Evolutionary conservation across 2,113 vertebrate species (phyloP), one percentile per base, ranked within the genome.

Genomic region (Callionymus lyra): DNA sequence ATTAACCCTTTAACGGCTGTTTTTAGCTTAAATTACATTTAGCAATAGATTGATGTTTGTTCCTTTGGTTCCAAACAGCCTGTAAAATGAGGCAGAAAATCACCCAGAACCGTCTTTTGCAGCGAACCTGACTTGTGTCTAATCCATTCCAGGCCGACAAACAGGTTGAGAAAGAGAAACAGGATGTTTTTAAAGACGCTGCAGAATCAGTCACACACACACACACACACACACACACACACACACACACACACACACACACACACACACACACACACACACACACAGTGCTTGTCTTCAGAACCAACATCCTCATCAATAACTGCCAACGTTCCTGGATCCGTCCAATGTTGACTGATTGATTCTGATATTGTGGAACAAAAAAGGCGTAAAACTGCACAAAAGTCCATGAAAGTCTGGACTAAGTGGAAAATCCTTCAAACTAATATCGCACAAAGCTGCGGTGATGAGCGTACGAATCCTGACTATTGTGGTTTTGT

Each of bases 401-500:
- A 79, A 74, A 74, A 74, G 64, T 72, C 55, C 66, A 19, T 68
- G 62, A 19, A 34, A 5, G 8, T 34, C 18, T 18, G 50, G 60
- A 80, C 59, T 54, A 67, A 79, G 74, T 72, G 68, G 64, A 78
- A 83, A 84, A 83, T 82, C 53, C 51, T 50, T 63, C 76, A 71
- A 74, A 76, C 59, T 66, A 70, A 79, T 72, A 74, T 43, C 57
- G 44, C 55, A 76, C 76, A 81, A 82, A 82, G 72, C 70, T 44
- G 15, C 32, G 58, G 59, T 74, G 67, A 79, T 78, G 65, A 53
- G 64, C 70, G 57, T 71, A 71, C 66, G 70, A 72, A 74, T 56
- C 72, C 32, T 52, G 74, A 47, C 60, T 52, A 81, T 80, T 78
- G 76, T 83, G 77, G 70, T 72, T 76, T 82, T 77, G 76, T 83